phyloP scores from a whole-genome alignment of 1,140 invertebrate species.

The Lordiphosa stackelbergi region DNA sequence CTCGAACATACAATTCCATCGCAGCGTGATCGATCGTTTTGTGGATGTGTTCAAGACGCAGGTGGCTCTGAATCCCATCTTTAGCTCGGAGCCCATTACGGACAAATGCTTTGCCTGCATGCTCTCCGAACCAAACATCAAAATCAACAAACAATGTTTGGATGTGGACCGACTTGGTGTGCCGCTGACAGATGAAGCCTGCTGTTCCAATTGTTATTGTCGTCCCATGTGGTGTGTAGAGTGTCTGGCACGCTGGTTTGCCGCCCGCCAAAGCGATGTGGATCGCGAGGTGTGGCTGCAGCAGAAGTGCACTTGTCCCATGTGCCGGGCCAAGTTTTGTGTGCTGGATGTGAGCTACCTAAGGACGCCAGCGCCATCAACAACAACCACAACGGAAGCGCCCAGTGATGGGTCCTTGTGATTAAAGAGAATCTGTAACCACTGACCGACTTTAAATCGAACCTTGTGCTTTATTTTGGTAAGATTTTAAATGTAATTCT shows the following conservation, averaged over 20 bases:
- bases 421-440: conserved; percentile 27
- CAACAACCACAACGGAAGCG: neutral
- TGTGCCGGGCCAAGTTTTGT: conserved; percentile 91
- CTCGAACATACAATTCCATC: conserved; percentile 87
- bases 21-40: conserved; percentile 89
- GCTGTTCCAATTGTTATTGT: conserved; percentile 81
- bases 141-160: conserved; percentile 86
- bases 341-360: conserved; percentile 86
- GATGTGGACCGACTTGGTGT: conserved; percentile 62
- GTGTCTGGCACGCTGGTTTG: conserved; percentile 93
- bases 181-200: conserved; percentile 60
- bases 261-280: conserved; percentile 87
- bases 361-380: conserved; percentile 9
- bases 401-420: conserved; percentile 29
- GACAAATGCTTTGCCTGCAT: conserved; percentile 94
- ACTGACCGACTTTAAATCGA: conserved; percentile 28
- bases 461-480: conserved; percentile 60
- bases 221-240: conserved; percentile 93
- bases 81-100: conserved; percentile 83
- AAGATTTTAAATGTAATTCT: conserved; percentile 38
- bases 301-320: conserved; percentile 92
- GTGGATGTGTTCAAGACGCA: conserved; percentile 89
- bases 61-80: conserved; percentile 85
- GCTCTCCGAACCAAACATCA: conserved; percentile 87
- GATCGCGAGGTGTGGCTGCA: conserved; percentile 87